Evolutionary conservation across 2,113 vertebrate species (phyloP).

Genomic region (Gobius niger): DNA sequence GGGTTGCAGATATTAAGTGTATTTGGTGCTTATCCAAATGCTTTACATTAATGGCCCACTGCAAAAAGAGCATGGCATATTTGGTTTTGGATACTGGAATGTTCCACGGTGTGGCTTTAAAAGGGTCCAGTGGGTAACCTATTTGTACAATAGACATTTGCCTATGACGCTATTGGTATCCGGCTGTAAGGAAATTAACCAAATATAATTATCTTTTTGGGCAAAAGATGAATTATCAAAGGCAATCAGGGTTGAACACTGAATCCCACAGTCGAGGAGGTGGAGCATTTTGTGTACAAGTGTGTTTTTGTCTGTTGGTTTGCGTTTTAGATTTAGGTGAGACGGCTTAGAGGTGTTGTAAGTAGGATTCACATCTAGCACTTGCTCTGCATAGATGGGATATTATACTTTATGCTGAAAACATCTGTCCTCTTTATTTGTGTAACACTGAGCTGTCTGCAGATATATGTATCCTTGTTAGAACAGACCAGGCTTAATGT

Average conservation of each 20-base stretch:
- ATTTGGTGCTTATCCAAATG: too few species aligned
- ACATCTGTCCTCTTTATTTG: slow-evolving; percentile 55
- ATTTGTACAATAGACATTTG: slow-evolving; percentile 27
- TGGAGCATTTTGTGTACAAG: slow-evolving; percentile 31
- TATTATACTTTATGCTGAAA: slow-evolving; percentile 44
- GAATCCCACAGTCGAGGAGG: slow-evolving; percentile 39
- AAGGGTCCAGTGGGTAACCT: slow-evolving; percentile 15
- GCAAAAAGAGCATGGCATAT: too few species aligned
- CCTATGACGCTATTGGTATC: slow-evolving; percentile 11
- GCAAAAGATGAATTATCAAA: slow-evolving; percentile 19
- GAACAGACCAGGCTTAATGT: slow-evolving; percentile 59
- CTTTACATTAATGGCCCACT: too few species aligned
- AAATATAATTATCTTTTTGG: slow-evolving; percentile 33
- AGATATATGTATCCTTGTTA: slow-evolving; percentile 60
- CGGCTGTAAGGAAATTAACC: slow-evolving; percentile 14
- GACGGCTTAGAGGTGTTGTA: slow-evolving; percentile 26
- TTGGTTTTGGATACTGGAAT: too few species aligned
- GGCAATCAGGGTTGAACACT: slow-evolving; percentile 35
- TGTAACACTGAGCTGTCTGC: slow-evolving; percentile 59
- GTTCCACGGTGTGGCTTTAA: too few species aligned
- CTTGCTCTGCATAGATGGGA: slow-evolving; percentile 54
- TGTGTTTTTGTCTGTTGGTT: slow-evolving; percentile 31
- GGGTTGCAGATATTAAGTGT: too few species aligned
- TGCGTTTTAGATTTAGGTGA: slow-evolving; percentile 14
- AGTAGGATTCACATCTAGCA: slow-evolving; percentile 40